Conservation (phyloP, 2,797 vertebrate genomes). For the Podargus strigoides region DNA sequence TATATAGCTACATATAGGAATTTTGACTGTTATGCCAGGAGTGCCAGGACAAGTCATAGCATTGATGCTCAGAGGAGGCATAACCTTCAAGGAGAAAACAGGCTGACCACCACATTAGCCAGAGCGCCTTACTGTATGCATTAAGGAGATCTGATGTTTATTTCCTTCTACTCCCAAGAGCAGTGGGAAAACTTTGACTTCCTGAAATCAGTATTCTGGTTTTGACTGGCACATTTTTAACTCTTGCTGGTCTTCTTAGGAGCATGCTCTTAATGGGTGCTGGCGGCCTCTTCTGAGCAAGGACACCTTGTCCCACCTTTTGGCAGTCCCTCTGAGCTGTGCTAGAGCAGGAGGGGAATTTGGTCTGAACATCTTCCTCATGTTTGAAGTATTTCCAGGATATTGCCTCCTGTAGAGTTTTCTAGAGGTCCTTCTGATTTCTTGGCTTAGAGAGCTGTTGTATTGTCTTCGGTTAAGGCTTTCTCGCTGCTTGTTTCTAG, state of each 20-base stretch:
- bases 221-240: background rate
- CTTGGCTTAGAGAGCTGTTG: background rate
- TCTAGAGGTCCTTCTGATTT: background rate
- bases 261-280: background rate
- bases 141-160: background rate
- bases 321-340: background rate
- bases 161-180: background rate
- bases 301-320: background rate
- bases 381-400: background rate
- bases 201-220: background rate
- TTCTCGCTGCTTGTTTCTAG: background rate
- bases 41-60: background rate
- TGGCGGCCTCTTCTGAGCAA: background rate
- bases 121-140: background rate
- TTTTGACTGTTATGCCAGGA: background rate
- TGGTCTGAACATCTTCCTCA: rapidly evolving
- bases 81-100: background rate
- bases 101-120: background rate
- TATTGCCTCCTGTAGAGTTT: background rate
- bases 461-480: background rate
- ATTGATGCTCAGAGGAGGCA: background rate
- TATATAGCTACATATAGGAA: background rate
- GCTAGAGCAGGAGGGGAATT: background rate
- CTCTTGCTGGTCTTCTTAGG: background rate
- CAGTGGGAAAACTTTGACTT: background rate